A percentile compares a stretch with the other conserved stretches of the same genome.
phyloP scores from a whole-genome alignment of 37 sponge, comb jelly and placozoan genomes.

The Tethya wilhelma region DNA sequence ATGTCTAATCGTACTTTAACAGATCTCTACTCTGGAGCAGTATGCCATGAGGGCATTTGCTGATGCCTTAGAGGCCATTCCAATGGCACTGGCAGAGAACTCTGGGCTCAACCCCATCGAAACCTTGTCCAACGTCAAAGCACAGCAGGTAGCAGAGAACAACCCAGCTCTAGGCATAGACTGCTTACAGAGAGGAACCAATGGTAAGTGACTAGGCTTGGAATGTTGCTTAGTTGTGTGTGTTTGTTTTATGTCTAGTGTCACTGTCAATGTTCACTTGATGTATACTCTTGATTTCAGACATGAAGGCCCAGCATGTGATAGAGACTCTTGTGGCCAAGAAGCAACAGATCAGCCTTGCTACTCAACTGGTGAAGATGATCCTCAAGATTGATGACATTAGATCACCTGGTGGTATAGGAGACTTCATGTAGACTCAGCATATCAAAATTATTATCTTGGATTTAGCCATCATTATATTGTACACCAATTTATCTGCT shows the following conservation, averaged over 20 bases:
- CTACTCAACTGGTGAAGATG: conserved; percentile 99
- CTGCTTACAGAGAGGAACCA: conserved; percentile 87
- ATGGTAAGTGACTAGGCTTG: conserved; percentile 59
- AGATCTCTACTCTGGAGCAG: conserved; percentile 95
- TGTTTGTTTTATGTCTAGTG: no score
- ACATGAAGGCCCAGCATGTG: conserved; percentile 96
- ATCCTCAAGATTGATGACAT: conserved; percentile 99
- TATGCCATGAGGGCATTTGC: conserved; percentile 98
- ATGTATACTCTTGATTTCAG: no score
- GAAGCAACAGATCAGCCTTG: conserved; percentile 95
- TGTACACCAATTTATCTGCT: neutral
- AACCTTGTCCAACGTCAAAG: conserved; percentile 88
- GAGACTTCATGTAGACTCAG: neutral
- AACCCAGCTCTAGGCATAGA: conserved; percentile 92
- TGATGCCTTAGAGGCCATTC: conserved; percentile 94
- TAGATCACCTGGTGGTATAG: conserved; percentile 68
- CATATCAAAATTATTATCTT: neutral
- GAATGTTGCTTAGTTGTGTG: no score
- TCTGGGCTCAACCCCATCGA: conserved; percentile 92
- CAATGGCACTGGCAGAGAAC: conserved; percentile 97
- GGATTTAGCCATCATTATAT: neutral
- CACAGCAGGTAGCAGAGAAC: conserved; percentile 81
- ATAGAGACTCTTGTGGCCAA: conserved; percentile 94
- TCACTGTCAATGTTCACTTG: no score
- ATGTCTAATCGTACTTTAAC: neutral